Percentiles rank a stretch among this genome's conserved stretches.
These are phyloP conservation scores for Chinchilla lanigera DNA, from an alignment of 2,113 vertebrate genomes.

Conservation along the genomic window DNA sequence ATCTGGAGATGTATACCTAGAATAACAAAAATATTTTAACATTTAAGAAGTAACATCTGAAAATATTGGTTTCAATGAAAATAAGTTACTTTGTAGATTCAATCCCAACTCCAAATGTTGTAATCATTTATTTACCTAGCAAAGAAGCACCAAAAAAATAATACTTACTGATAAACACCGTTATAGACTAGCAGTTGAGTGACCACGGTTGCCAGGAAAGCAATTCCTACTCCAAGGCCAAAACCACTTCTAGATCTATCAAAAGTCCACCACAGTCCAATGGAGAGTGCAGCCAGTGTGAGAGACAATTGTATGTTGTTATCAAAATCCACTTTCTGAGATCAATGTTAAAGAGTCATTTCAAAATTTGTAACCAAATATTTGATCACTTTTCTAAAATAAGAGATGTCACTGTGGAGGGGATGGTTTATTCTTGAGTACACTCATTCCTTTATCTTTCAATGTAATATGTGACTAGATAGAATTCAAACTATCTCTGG, in stretches of 20 bases:
- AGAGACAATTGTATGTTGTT: constrained; percentile 97
- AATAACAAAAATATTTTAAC: constrained; percentile 73
- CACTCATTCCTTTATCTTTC: neutral
- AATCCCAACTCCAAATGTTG: constrained; percentile 34
- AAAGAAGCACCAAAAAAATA: neutral
- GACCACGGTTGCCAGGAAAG: constrained; percentile 93
- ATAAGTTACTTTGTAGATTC: neutral
- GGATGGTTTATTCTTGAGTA: neutral
- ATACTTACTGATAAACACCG: constrained; percentile 96
- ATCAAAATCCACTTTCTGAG: constrained; percentile 98
- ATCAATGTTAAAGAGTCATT: constrained; percentile 88
- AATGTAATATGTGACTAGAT: neutral
- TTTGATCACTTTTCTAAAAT: constrained; percentile 45
- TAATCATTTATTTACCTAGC: constrained; percentile 49
- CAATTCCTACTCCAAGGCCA: constrained; percentile 94
- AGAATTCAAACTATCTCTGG: neutral
- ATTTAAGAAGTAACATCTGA: constrained; percentile 1
- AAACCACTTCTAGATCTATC: constrained; percentile 96
- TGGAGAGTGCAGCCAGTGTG: constrained; percentile 95
- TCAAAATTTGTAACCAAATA: constrained; percentile 57
- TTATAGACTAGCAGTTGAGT: constrained; percentile 97
- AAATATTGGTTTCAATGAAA: neutral
- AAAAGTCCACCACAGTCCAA: constrained; percentile 98
- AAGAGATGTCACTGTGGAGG: neutral
- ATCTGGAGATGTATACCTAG: constrained; percentile 96